These are phyloP conservation scores for Toxotes lorentzi DNA, from an alignment of 2,797 vertebrate genomes.

Conservation along the genomic window DNA sequence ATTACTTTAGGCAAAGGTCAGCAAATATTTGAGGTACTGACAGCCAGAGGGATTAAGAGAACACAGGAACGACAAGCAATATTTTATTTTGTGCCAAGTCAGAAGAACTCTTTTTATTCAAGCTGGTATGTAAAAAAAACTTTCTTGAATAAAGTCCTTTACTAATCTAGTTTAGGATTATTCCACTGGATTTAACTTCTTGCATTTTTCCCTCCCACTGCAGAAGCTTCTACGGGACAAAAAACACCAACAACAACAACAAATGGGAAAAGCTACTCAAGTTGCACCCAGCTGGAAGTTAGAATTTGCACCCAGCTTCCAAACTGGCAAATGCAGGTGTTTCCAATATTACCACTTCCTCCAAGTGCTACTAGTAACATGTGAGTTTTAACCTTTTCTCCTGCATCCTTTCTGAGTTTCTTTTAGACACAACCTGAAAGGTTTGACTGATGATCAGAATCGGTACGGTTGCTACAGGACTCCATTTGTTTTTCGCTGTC, in stretches of 20 bases:
- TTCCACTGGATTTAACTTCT: slow-evolving; percentile 29
- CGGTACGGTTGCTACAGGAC: not conserved
- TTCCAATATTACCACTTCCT: not conserved
- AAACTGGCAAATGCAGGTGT: not conserved
- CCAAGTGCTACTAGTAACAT: not conserved
- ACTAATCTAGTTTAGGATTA: slow-evolving; percentile 16
- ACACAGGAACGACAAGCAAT: too few relatives aligned
- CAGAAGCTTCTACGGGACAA: too few relatives aligned
- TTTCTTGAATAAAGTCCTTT: not conserved
- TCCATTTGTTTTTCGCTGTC: too few relatives aligned
- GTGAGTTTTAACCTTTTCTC: not conserved
- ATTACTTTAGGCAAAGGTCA: not conserved
- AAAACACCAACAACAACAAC: not conserved
- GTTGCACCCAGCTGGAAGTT: not conserved
- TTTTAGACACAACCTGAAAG: not conserved
- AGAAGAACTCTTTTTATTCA: not conserved
- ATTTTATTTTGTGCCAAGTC: not conserved
- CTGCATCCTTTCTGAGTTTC: not conserved
- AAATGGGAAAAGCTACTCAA: not conserved
- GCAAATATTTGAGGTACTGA: not conserved
- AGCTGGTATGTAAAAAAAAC: not conserved
- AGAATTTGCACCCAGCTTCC: not conserved
- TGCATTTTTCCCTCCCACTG: not conserved
- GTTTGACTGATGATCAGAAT: not conserved
- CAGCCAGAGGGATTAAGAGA: not conserved